Percentiles rank a stretch among this genome's conserved stretches.
Evolutionary conservation across 2,797 vertebrate genomes (phyloP).

Genomic region (Podarcis siculus): DNA sequence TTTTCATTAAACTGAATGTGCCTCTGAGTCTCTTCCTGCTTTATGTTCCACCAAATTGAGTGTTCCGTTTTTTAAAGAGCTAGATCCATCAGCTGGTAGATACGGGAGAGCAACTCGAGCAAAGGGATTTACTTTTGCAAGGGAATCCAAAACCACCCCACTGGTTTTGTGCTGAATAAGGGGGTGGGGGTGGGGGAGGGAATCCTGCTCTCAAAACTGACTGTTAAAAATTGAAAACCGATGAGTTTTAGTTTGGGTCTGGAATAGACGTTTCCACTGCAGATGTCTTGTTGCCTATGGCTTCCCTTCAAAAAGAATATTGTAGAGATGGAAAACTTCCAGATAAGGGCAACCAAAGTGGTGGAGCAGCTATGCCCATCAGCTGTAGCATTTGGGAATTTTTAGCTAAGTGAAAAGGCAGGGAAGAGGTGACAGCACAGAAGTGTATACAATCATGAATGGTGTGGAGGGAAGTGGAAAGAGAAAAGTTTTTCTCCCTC

Average conservation of each 20-base stretch:
- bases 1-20: constrained; percentile 20
- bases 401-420: no score
- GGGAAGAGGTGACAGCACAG: no score
- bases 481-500: no score
- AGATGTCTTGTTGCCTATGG: background rate
- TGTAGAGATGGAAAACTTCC: no score
- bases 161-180: background rate
- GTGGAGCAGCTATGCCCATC: no score
- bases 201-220: background rate
- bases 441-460: no score
- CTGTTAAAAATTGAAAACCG: background rate
- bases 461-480: no score
- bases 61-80: background rate
- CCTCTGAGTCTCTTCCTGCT: background rate
- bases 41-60: constrained; percentile 18
- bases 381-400: no score
- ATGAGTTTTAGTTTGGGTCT: background rate
- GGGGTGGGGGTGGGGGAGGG: background rate
- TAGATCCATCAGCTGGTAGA: background rate
- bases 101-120: background rate
- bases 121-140: constrained; percentile 5
- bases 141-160: background rate
- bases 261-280: background rate
- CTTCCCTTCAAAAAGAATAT: no score
- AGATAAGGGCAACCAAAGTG: no score